Conservation (phyloP, 2,888 invertebrate genomes). For the Aelia acuminata region DNA sequence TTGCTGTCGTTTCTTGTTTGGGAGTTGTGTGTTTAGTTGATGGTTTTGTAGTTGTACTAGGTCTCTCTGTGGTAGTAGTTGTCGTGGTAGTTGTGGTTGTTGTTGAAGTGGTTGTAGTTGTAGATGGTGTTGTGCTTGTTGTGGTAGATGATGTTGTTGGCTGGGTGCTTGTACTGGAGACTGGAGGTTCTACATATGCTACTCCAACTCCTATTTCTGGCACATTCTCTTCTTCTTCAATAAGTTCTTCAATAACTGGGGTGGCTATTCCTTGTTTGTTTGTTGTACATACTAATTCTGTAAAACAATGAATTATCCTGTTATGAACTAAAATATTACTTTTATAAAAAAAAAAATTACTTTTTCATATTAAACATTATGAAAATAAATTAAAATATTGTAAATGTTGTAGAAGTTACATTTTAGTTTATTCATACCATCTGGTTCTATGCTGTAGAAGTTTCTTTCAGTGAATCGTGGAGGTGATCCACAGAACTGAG, state of each 20-base stretch:
- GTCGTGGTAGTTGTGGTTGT: conserved; percentile 65
- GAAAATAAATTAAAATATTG: not conserved
- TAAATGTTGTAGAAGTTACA: not conserved
- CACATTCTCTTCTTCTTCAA: conserved; percentile 69
- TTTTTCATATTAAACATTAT: not conserved
- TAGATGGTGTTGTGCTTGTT: conserved; percentile 63
- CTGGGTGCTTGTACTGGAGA: conserved; percentile 66
- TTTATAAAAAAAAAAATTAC: not conserved
- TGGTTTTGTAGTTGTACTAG: conserved; percentile 65
- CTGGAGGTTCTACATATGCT: conserved; percentile 69
- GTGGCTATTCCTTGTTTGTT: conserved; percentile 65
- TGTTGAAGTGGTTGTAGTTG: conserved; percentile 62
- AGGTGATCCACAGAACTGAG: conserved; percentile 92
- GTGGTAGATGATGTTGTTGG: conserved; percentile 68
- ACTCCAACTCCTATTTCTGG: conserved; percentile 68
- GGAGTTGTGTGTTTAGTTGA: conserved; percentile 68
- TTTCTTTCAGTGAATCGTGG: conserved; percentile 83
- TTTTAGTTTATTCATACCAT: conserved; percentile 71
- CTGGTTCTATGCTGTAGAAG: conserved; percentile 88
- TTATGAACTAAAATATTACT: no score
- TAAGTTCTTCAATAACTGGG: conserved; percentile 68
- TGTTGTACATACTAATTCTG: conserved; percentile 70
- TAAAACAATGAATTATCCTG: conserved; percentile 41
- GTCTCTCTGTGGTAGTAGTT: conserved; percentile 62
- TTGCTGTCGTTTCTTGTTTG: conserved; percentile 62